Evolutionary conservation across 1,140 invertebrate genomes (phyloP).

Genomic region (Drosophila serrata): DNA sequence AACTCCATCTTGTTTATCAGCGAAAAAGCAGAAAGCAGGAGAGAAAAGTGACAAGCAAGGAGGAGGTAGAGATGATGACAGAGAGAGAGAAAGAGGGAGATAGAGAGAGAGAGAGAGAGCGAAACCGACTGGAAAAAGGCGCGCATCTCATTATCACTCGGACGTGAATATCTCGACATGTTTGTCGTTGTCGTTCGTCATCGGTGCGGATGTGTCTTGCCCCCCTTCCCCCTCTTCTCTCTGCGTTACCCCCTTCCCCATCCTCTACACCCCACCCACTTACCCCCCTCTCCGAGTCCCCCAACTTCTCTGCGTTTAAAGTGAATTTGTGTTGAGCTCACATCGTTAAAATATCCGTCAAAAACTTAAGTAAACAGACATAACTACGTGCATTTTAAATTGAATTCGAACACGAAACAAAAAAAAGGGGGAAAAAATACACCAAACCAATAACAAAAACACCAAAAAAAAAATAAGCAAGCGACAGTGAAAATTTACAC

Average conservation of each 20-base stretch:
- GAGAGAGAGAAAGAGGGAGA: not conserved
- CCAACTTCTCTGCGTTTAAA: slow-evolving; percentile 61
- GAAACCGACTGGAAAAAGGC: slow-evolving; percentile 72
- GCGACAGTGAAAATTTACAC: slow-evolving; percentile 82
- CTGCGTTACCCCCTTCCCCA: too few relatives aligned
- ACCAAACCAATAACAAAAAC: slow-evolving; percentile 36
- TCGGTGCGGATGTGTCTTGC: slow-evolving; percentile 51
- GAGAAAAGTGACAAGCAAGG: slow-evolving; percentile 14
- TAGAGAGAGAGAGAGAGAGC: slow-evolving; percentile 11
- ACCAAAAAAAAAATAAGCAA: slow-evolving; percentile 63
- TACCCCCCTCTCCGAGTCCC: not conserved
- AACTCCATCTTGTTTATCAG: slow-evolving; percentile 84
- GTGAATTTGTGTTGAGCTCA: slow-evolving; percentile 85
- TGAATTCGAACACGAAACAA: slow-evolving; percentile 77
- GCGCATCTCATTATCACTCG: slow-evolving; percentile 85
- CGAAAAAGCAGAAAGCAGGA: slow-evolving; percentile 62
- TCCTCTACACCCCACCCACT: not conserved
- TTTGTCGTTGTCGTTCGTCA: slow-evolving; percentile 79
- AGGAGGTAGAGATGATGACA: slow-evolving; percentile 9
- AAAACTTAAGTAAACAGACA: slow-evolving; percentile 85
- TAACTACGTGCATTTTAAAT: slow-evolving; percentile 85
- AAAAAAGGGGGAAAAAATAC: slow-evolving; percentile 28
- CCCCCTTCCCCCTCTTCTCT: too few relatives aligned
- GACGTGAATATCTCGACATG: slow-evolving; percentile 85
- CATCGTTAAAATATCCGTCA: slow-evolving; percentile 85